Evolutionary conservation across 1,140 invertebrate genomes (phyloP), one percentile per base, ranked within the genome.

Genomic region (Forficula auricularia): DNA sequence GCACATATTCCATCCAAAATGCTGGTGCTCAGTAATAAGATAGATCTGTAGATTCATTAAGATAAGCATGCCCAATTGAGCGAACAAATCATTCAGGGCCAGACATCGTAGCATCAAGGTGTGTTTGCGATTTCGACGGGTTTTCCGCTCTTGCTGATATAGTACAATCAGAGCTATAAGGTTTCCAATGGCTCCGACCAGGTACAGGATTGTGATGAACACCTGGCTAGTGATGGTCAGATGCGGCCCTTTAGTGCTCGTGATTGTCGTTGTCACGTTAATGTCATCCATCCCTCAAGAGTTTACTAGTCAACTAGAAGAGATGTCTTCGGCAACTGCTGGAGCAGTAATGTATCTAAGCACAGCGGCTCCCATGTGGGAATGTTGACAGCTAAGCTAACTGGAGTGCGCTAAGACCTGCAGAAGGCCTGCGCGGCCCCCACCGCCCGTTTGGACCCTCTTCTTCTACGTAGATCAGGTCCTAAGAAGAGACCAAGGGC

Each of bases 21-120:
- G 53, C 6, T 54, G 30, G 19, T 30, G 48, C 40, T 57, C 38
- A 0, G 35, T 56, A 15, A 61, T 60, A 10, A 61, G 57, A 42
- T 71, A 68, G 33, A 73, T 60, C 3, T 65, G 59, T n/a, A 71
- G 50, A 45, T 72, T 66, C 68, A 74, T 73, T 49, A 68, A 68
- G 14, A 71, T 52, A 50, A 70, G 52, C 44, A 66, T 66, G 1
- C 67, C 59, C 2, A 61, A 32, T 15, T 66, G 52, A 10, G 82
- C 82, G 13, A 83, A 67, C 32, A 88, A 63, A 59, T 89, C 83
- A 56, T 86, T 87, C 43, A 67, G 71, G 15, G 76, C 77, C 49
- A 89, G 57, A 52, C 79, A 81, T 41, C 78, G 72, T 44, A 88
- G 62, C 70, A 87, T 75, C 49, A 87, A 61, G 46, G 82, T 67